Base-by-base conservation (phyloP, 2,888 invertebrate genomes). In the Synergus itoensis region DNA sequence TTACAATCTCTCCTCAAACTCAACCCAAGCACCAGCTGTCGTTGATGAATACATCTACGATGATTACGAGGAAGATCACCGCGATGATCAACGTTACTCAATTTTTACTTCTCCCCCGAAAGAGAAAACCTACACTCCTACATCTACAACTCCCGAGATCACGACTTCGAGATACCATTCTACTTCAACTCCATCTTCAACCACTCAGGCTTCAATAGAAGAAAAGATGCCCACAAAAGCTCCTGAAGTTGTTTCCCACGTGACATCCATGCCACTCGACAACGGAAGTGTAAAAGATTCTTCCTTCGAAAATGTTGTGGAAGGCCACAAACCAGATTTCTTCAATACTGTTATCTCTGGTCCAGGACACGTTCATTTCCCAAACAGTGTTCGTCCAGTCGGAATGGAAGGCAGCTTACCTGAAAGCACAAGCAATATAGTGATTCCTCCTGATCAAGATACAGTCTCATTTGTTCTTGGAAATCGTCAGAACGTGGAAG, bases 381-480 rank as follows among this genome's bases (percentile, higher is more conserved):
- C 82, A 14, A 76, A n/a, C 11, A 80, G 60, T 73, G 79, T 76
- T 60, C 80, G 67, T n/a, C 87, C 86, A 0, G 80, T 82, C 40
- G 78, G 78, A 18, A 81, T 84, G 1, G 80, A 80, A n/a, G 81
- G 69, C 36, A 81, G 83, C 14, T 63, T 84, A 28, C 85, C 85
- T 2, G 94, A 94, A 8, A 94, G 94, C 84, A 94, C 94, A n/a
- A 95, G 94, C 83, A 95, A 94, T 81, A 94, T 95, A 43, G 94
- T 94, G 45, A 94, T 95, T 67, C 94, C 94, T 0, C 95, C 94
- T 0, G 94, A 94, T 77, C 95, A 95, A 87, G 94, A 95, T 80
- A 95, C 94, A 0, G 95, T 95, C 0, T 94, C 95, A 0, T 95
- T 95, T 87, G 94, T 95, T 0, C 92, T 95, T 1, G 95, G 95